A percentile compares a stretch with the other conserved stretches of the same genome.
Evolutionary conservation across 2,113 vertebrate genomes (phyloP).

Genomic region (Chelonoidis abingdonii): DNA sequence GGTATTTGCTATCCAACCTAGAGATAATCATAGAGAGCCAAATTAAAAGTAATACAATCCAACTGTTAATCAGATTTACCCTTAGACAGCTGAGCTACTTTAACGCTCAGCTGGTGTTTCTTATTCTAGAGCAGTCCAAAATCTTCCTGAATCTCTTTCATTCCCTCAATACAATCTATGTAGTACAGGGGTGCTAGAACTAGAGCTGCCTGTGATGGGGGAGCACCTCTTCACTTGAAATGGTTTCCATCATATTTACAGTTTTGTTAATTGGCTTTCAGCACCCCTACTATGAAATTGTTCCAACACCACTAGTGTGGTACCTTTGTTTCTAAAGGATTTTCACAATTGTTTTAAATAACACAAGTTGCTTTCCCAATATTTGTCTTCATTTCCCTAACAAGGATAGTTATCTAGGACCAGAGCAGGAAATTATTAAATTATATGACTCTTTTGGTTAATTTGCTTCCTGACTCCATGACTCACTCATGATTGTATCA

Average conservation of each 20-base stretch:
- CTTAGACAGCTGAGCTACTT: not conserved
- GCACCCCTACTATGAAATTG: no score
- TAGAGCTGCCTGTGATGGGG: no score
- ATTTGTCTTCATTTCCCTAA: constrained; percentile 24
- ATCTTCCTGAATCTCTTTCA: not conserved
- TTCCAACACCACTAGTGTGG: no score
- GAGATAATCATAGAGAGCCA: not conserved
- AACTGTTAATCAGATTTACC: not conserved
- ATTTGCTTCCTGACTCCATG: constrained; percentile 32
- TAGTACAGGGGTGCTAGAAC: not conserved
- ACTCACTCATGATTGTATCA: constrained; percentile 1
- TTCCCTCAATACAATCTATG: not conserved
- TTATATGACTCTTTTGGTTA: constrained; percentile 51
- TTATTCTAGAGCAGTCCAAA: constrained; percentile 35
- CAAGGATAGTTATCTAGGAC: constrained; percentile 14
- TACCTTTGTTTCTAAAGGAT: constrained; percentile 11
- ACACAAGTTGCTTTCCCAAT: not conserved
- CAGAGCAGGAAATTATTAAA: constrained; percentile 3
- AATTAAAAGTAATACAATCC: not conserved
- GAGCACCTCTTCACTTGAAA: no score
- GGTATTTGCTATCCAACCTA: not conserved
- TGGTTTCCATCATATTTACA: no score
- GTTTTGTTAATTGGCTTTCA: no score
- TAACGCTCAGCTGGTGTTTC: not conserved
- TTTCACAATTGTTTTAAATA: not conserved